Evolutionary conservation across 2,797 vertebrate species (phyloP).

Genomic region (Morus bassanus): DNA sequence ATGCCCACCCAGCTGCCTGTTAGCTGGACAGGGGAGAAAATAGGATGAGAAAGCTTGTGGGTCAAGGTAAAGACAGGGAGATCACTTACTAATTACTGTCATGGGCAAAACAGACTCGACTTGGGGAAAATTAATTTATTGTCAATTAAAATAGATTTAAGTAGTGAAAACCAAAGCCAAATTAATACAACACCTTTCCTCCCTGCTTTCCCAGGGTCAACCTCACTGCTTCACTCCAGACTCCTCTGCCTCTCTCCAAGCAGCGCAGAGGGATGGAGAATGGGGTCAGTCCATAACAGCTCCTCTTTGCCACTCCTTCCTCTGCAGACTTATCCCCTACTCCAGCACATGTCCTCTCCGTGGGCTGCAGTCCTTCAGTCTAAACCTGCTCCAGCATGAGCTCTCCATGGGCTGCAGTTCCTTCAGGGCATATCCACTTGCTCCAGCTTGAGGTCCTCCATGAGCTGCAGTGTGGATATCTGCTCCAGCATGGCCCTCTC

Average conservation of each 20-base stretch:
- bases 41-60: not conserved
- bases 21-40: not conserved
- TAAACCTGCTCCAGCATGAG: not conserved
- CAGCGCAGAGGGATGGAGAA: not conserved
- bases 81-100: not conserved
- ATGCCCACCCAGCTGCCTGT: not conserved
- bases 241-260: not conserved
- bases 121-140: not conserved
- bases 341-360: rapidly evolving
- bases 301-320: not conserved
- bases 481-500: not conserved
- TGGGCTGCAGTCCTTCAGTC: not conserved
- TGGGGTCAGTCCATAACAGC: not conserved
- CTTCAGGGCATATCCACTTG: not conserved
- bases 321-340: not conserved
- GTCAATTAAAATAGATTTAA: not conserved
- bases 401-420: not conserved
- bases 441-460: not conserved
- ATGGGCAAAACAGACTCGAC: not conserved
- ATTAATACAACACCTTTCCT: not conserved
- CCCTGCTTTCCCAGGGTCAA: not conserved
- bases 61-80: not conserved
- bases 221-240: not conserved
- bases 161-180: not conserved
- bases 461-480: not conserved